These are phyloP conservation scores for Drusus annulatus DNA, from an alignment of 1,140 invertebrate species.

Conservation along the genomic window DNA sequence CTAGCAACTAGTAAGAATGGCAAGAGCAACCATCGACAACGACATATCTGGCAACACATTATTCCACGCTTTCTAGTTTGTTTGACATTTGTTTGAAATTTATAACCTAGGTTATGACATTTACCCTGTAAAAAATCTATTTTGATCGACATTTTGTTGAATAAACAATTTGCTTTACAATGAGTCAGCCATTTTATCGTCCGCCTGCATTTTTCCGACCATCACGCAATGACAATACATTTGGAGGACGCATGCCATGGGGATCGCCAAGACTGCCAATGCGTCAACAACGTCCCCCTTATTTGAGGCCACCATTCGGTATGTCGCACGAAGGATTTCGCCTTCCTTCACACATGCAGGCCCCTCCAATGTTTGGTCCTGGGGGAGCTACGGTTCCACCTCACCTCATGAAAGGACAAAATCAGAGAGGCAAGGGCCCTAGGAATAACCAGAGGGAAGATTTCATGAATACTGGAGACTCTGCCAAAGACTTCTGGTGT, in stretches of 20 bases:
- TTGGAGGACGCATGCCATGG: slow-evolving; percentile 36
- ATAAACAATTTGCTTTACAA: not conserved
- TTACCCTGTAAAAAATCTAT: not conserved
- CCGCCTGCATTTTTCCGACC: slow-evolving; percentile 28
- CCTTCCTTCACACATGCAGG: slow-evolving; percentile 62
- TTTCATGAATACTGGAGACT: slow-evolving; percentile 46
- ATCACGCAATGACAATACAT: slow-evolving; percentile 10
- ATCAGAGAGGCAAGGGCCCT: slow-evolving; percentile 8
- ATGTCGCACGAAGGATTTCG: slow-evolving; percentile 59
- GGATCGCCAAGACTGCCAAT: slow-evolving; percentile 12
- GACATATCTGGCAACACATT: not conserved
- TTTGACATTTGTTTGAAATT: slow-evolving; percentile 2
- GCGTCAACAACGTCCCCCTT: slow-evolving; percentile 42
- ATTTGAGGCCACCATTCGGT: slow-evolving; percentile 62
- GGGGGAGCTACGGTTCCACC: slow-evolving; percentile 64
- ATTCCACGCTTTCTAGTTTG: slow-evolving; percentile 16
- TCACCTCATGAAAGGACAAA: slow-evolving; percentile 54
- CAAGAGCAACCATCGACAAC: no score
- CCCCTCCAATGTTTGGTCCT: slow-evolving; percentile 66
- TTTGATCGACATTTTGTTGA: not conserved
- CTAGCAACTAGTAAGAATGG: no score
- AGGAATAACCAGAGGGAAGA: slow-evolving; percentile 18
- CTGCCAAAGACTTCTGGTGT: slow-evolving; percentile 72
- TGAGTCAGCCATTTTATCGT: slow-evolving; percentile 16
- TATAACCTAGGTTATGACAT: not conserved